Evolutionary conservation across 1,140 invertebrate species (phyloP).

Genomic region (Agrypnia vestita): DNA sequence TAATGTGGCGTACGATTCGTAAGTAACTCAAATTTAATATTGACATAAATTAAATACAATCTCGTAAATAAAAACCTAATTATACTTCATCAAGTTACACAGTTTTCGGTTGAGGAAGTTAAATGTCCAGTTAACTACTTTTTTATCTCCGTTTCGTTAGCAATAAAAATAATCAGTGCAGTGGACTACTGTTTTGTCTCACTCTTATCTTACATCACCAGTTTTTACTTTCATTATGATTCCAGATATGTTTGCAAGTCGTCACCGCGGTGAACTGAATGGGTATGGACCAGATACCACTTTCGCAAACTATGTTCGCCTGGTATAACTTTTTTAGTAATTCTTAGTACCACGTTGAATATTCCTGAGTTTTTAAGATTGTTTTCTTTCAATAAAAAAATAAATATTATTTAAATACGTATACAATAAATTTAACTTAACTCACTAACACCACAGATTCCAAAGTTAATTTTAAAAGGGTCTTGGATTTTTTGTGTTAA

Average conservation of each 20-base stretch:
- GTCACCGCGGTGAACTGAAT: constrained; percentile 23
- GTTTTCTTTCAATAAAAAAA: not conserved
- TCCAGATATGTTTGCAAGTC: constrained; percentile 29
- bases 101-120: not conserved
- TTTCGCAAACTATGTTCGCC: constrained; percentile 29
- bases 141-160: too few species aligned
- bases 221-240: constrained; percentile 59
- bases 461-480: not conserved
- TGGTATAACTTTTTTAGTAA: constrained; percentile 26
- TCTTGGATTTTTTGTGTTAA: constrained; percentile 3
- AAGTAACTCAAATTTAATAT: too few species aligned
- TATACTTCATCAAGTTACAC: not conserved
- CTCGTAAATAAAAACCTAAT: not conserved
- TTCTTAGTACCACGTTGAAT: not conserved
- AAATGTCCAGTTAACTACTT: too few species aligned
- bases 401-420: not conserved
- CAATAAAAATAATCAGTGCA: constrained; percentile 7
- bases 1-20: too few species aligned
- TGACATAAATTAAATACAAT: not conserved
- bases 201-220: constrained; percentile 53
- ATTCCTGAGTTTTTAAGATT: not conserved
- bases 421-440: not conserved
- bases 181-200: constrained; percentile 39
- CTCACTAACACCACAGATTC: too few species aligned
- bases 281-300: constrained; percentile 6